phyloP scores from a whole-genome alignment of 2,797 vertebrate species.

The Sciurus carolinensis region DNA sequence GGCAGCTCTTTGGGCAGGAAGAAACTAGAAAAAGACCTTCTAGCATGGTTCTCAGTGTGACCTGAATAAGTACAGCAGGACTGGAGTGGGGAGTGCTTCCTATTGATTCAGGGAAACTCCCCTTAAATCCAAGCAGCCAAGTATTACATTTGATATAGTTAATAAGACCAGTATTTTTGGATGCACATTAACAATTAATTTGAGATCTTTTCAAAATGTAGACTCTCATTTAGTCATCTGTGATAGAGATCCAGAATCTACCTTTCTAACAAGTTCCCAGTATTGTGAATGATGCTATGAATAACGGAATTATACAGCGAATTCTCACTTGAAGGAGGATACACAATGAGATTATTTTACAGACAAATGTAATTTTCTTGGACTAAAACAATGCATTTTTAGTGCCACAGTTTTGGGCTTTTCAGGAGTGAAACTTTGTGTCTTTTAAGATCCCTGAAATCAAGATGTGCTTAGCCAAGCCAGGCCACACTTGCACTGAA shows the following conservation, averaged over 20 bases:
- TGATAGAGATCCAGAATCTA: not conserved
- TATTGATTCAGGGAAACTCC: not conserved
- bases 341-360: not conserved
- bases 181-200: not conserved
- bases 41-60: not conserved
- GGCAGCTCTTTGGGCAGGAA: not conserved
- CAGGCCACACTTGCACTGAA: not conserved
- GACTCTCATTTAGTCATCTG: not conserved
- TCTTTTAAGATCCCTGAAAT: not conserved
- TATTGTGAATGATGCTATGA: not conserved
- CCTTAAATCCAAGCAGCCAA: not conserved
- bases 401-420: not conserved
- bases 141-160: not conserved
- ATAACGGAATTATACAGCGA: not conserved
- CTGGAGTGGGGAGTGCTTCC: accelerated
- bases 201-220: not conserved
- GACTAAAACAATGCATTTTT: not conserved
- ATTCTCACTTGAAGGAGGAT: not conserved
- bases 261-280: not conserved
- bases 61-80: not conserved
- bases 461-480: not conserved
- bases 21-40: not conserved
- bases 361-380: not conserved
- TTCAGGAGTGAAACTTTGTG: not conserved
- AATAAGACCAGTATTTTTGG: not conserved